phyloP scores from a whole-genome alignment of 2,888 invertebrate genomes.

The Strigamia crassipes region DNA sequence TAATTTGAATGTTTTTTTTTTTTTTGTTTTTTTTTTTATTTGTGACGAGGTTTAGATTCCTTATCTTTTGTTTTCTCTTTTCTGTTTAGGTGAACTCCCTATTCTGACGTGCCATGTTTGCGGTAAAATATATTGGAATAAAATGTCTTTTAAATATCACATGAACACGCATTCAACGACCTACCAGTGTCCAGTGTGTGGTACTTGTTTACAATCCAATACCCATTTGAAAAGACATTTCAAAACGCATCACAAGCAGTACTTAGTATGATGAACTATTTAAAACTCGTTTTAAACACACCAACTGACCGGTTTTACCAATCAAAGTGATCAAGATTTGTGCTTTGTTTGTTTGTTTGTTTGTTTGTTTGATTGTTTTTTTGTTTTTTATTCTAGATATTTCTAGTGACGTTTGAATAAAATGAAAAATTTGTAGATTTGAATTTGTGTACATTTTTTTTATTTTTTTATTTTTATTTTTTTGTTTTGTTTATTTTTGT shows the following conservation, averaged over 20 bases:
- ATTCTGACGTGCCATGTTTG: constrained; percentile 12
- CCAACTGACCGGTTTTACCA: too few species aligned
- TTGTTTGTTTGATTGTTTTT: too few species aligned
- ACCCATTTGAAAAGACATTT: constrained; percentile 26
- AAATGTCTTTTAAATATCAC: constrained; percentile 28
- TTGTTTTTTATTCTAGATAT: too few species aligned
- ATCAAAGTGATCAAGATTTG: too few species aligned
- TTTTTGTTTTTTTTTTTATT: neutral
- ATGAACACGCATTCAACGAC: constrained; percentile 19
- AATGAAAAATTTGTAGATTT: neutral
- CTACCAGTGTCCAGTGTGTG: constrained; percentile 21
- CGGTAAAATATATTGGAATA: constrained; percentile 14
- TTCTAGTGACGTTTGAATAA: neutral
- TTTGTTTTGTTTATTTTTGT: neutral
- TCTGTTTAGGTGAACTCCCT: constrained; percentile 10
- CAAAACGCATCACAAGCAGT: constrained; percentile 1
- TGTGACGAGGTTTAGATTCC: neutral
- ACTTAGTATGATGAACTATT: neutral
- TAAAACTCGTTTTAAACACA: too few species aligned
- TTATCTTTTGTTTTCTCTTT: constrained; percentile 4
- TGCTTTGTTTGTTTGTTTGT: too few species aligned
- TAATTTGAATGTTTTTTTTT: neutral
- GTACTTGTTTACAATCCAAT: constrained; percentile 4
- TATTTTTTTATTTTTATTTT: neutral
- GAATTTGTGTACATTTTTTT: neutral